These are phyloP conservation scores for Tragelaphus eurycerus DNA, from an alignment of 2,797 vertebrate species.

Conservation along the genomic window DNA sequence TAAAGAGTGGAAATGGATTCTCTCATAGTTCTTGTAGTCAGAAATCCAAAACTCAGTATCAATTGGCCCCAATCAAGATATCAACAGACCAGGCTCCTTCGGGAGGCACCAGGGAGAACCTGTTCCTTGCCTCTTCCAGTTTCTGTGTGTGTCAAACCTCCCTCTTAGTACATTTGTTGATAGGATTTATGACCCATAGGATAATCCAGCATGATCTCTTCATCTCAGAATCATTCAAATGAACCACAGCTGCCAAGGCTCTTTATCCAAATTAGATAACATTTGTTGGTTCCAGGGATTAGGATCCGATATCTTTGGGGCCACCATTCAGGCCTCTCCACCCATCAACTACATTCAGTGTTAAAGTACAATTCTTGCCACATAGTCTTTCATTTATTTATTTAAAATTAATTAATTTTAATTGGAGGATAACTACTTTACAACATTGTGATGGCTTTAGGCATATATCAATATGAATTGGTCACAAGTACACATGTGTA, in stretches of 20 bases:
- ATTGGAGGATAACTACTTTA: neutral
- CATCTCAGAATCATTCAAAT: slow-evolving; percentile 9
- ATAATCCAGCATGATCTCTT: neutral
- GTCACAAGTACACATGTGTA: neutral
- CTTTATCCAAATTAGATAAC: neutral
- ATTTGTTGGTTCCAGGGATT: neutral
- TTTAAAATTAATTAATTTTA: neutral
- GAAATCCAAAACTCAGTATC: neutral
- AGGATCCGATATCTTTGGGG: neutral
- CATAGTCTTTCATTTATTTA: neutral
- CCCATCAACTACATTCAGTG: neutral
- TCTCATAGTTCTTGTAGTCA: neutral
- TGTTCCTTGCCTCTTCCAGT: neutral
- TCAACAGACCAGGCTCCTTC: neutral
- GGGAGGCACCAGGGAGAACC: neutral
- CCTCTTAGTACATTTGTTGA: neutral
- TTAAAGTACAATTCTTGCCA: neutral
- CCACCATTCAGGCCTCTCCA: neutral
- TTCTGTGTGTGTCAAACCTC: neutral
- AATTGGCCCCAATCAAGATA: neutral
- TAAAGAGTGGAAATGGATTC: neutral
- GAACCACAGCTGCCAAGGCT: neutral
- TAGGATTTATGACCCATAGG: neutral
- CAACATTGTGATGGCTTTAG: neutral
- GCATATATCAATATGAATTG: neutral